Percentiles rank a stretch among this genome's conserved stretches.
These are phyloP conservation scores for Gallinago nigripennis DNA, from an alignment of 2,797 vertebrate species.

Conservation along the genomic window DNA sequence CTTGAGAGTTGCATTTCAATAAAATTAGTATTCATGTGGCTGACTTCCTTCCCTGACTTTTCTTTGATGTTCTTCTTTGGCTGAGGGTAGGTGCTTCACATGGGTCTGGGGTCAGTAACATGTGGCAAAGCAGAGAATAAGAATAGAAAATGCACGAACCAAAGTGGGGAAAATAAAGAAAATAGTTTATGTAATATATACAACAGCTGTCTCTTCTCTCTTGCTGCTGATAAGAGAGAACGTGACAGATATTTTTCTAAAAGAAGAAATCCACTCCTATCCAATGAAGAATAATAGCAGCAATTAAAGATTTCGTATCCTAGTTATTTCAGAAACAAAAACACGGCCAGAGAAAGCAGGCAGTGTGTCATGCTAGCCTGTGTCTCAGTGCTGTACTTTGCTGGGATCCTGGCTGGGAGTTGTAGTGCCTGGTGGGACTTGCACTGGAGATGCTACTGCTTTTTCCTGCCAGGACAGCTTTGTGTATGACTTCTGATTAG, in stretches of 20 bases:
- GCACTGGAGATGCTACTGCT: neutral
- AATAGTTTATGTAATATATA: neutral
- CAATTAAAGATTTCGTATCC: neutral
- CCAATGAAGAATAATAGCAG: neutral
- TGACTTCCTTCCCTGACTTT: neutral
- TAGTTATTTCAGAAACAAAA: conserved; percentile 21
- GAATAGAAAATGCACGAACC: neutral
- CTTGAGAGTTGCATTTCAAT: neutral
- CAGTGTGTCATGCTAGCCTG: fast-evolving
- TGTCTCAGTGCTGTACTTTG: neutral
- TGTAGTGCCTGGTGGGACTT: neutral
- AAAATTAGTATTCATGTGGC: neutral
- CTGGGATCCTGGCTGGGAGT: neutral
- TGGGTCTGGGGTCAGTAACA: neutral
- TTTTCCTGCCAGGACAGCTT: neutral
- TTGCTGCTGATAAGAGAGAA: neutral
- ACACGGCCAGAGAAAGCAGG: neutral
- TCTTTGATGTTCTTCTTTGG: neutral
- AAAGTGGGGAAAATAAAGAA: neutral
- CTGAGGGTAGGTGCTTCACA: neutral
- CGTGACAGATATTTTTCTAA: neutral
- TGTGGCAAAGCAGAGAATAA: neutral
- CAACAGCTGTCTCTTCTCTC: neutral
- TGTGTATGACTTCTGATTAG: neutral
- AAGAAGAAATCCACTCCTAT: neutral